Percentiles rank a stretch among this genome's conserved stretches.
These are phyloP conservation scores for Melanostoma scalare DNA, from an alignment of 2,888 invertebrate genomes.

Conservation along the genomic window DNA sequence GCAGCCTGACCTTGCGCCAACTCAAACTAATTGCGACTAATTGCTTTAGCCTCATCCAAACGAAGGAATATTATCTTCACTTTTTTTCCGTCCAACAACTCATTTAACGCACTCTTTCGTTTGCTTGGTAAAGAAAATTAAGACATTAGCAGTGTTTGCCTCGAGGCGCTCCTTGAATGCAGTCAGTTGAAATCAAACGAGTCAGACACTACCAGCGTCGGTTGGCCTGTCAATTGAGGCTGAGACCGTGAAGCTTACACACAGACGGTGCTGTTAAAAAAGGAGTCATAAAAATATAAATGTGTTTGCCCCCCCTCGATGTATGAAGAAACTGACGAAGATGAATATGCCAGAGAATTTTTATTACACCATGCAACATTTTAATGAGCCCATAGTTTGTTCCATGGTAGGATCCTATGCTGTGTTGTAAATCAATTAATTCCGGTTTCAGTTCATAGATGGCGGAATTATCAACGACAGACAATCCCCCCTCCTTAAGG, in stretches of 20 bases:
- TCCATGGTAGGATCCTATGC: not conserved
- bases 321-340: too few relatives aligned
- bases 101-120: constrained; percentile 12
- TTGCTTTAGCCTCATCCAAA: constrained; percentile 1
- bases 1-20: constrained; percentile 16
- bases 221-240: not conserved
- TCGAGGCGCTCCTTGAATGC: not conserved
- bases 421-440: constrained; percentile 17
- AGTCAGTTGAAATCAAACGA: constrained; percentile 13
- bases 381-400: constrained; percentile 40
- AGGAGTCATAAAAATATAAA: too few relatives aligned
- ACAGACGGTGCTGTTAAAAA: too few relatives aligned
- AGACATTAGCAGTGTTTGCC: constrained; percentile 13
- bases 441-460: constrained; percentile 21
- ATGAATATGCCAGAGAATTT: too few relatives aligned
- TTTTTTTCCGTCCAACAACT: not conserved
- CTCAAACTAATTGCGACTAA: not conserved
- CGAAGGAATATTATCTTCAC: not conserved
- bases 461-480: not conserved
- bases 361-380: constrained; percentile 40
- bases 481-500: not conserved
- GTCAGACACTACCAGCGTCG: not conserved
- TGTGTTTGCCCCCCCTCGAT: too few relatives aligned
- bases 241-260: not conserved
- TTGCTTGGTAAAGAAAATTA: constrained; percentile 17